Percentiles rank a stretch among this genome's conserved stretches.
Evolutionary conservation across 2,888 invertebrate species (phyloP).

Genomic region (Pheosia gnoma): DNA sequence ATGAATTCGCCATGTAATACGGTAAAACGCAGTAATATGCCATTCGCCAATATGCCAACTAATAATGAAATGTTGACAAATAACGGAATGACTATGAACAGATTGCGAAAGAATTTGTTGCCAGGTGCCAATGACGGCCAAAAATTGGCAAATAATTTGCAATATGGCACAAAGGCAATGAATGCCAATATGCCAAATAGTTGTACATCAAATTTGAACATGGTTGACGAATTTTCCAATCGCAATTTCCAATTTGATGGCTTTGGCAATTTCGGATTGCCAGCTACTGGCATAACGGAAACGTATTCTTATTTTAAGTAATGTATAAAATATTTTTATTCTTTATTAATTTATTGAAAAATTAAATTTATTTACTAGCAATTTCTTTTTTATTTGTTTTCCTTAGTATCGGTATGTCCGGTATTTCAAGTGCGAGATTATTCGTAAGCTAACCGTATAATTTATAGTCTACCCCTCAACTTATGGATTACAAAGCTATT

Average conservation of each 20-base stretch:
- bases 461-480: too few species aligned
- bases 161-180: slow-evolving; percentile 6
- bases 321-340: slow-evolving; percentile 5
- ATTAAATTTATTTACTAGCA: neutral
- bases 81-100: neutral
- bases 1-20: slow-evolving; percentile 7
- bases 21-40: slow-evolving; percentile 3
- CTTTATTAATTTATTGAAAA: slow-evolving; percentile 9
- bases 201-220: slow-evolving; percentile 15
- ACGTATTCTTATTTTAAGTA: slow-evolving; percentile 41
- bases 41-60: slow-evolving; percentile 1
- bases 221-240: slow-evolving; percentile 15
- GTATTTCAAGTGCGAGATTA: too few species aligned
- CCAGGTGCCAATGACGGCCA: slow-evolving; percentile 5
- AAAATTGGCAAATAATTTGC: slow-evolving; percentile 11
- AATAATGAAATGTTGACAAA: slow-evolving; percentile 10
- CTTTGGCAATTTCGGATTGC: slow-evolving; percentile 47
- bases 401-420: too few species aligned
- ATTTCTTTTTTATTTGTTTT: too few species aligned
- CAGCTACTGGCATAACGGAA: slow-evolving; percentile 53
- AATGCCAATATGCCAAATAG: neutral
- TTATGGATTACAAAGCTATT: too few species aligned
- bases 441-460: too few species aligned
- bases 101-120: slow-evolving; percentile 5
- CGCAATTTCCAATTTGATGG: slow-evolving; percentile 21